Evolutionary conservation across 2,888 invertebrate genomes (phyloP), one percentile per base, ranked within the genome.

Genomic region (Xylota segnis): DNA sequence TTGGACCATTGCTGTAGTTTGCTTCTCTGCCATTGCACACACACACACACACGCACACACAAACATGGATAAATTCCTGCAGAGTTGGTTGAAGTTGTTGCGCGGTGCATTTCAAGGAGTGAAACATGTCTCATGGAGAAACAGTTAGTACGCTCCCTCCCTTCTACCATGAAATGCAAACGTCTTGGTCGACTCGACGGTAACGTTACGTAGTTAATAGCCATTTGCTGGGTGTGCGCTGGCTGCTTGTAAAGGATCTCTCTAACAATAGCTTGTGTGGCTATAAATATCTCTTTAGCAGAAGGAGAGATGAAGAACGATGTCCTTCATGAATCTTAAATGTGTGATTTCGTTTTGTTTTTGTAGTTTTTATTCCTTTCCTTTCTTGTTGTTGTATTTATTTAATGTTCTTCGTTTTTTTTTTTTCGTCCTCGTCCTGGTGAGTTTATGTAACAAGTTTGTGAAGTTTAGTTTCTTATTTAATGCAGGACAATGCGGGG

Each of bases 291-390:
- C 75, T 75, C 63, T 52, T 79, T 59, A 75, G 79, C 70, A 54
- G 54, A 47, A 43, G 63, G 52, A 70, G 52, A 63, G 59, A 70
- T 75, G 84, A 79, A 79, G 79, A 79, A 59, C 70, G 59, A 79
- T 65, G 79, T 79, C 79, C 75, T 79, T 79, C 84, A 84, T 79
- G 84, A 84, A 76, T 84, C 79, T 79, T 79, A 71, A 84, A 79
- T 84, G 71, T 84, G 75, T 79, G 79, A 84, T 84, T 84, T 84
- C 43, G 34, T 59, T 84, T 74, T 84, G 40, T 27, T 61, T 45
- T 59, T 50, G 1, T 50, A 63, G 43, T 9, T 32, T 43, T 63
- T 58, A 18, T 63, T 18, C 4, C 14, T 27, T 29, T 37, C 23
- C 37, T 63, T 54, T 27, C n/a, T 61, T 18, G 54, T 54, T 47